Evolutionary conservation across 2,888 invertebrate species (phyloP), one percentile per base, ranked within the genome.

Genomic region (Aethes cnicana): DNA sequence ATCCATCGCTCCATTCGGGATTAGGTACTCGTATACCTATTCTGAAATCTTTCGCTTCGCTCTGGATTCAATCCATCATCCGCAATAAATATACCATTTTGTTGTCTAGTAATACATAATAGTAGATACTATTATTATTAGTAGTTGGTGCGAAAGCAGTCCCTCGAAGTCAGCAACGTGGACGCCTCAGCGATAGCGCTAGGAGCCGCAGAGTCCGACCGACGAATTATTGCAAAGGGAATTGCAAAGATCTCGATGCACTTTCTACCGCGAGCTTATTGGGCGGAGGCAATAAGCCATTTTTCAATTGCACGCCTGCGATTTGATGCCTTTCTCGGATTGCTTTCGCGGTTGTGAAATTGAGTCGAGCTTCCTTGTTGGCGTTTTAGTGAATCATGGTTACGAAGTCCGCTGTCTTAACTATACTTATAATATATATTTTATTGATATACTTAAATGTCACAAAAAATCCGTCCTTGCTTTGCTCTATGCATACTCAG

Each of bases 221-320:
- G 55, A 74, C 68, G 69, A 79, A 75, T 78, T 75, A 76, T 74
- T 73, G 66, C 69, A 53, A 57, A 67, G 64, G 64, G 69, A 70
- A 74, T 74, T 68, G 66, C 72, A 69, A 72, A 72, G 72, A 75
- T 74, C 68, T 67, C 65, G 65, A 68, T 69, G 74, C 69, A 75
- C 79, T 79, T 77, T 79, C 77, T 75, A 74, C 64, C 55, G 63
- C 63, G 59, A 62, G 68, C 64, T 67, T 67, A 69, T 68, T 74
- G 70, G 68, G 62, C 58, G 67, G 57, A 60, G 60, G 66, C 74
- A 73, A 74, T 76, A 64, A 66, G 72, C 72, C 66, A 72, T 77
- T 78, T 79, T 79, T 78, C 74, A 76, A 72, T 73, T 66, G 70
- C 67, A 59, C 50, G 64, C 53, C 61, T 41, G 59, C 59, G 56